A percentile compares a stretch with the other conserved stretches of the same genome.
Evolutionary conservation across 2,888 invertebrate species (phyloP).

Genomic region (Meiosimyza decipiens): DNA sequence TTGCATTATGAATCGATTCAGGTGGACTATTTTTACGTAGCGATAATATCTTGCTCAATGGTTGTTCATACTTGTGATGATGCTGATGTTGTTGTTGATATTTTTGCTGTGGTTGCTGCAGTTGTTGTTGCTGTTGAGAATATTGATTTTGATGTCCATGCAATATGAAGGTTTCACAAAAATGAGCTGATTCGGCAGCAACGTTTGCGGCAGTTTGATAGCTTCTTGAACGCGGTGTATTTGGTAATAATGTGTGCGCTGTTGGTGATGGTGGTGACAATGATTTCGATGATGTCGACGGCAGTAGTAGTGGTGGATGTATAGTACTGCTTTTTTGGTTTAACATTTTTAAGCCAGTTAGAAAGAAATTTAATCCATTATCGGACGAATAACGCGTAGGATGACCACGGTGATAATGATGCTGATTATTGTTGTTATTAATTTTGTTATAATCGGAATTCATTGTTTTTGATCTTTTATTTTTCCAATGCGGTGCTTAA

Average conservation of each 20-base stretch:
- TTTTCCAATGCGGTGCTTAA: not conserved
- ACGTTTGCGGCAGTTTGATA: constrained; percentile 42
- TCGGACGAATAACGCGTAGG: constrained; percentile 28
- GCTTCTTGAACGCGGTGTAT: constrained; percentile 26
- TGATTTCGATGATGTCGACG: constrained; percentile 42
- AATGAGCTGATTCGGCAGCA: constrained; percentile 43
- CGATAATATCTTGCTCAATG: constrained; percentile 23
- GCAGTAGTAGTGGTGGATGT: not conserved
- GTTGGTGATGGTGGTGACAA: constrained; percentile 38
- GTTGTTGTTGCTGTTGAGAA: not conserved
- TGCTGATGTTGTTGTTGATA: constrained; percentile 10
- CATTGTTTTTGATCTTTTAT: constrained; percentile 37
- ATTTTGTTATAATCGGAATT: constrained; percentile 35
- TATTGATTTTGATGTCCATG: constrained; percentile 34
- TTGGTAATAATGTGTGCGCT: constrained; percentile 20
- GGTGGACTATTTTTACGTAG: constrained; percentile 28
- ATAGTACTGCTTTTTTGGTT: constrained; percentile 20
- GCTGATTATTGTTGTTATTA: constrained; percentile 34
- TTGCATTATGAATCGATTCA: constrained; percentile 23
- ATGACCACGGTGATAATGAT: constrained; percentile 3
- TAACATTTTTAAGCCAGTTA: constrained; percentile 33
- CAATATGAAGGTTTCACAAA: constrained; percentile 37
- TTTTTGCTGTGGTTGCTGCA: not conserved
- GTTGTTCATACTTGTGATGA: constrained; percentile 8
- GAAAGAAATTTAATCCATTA: constrained; percentile 34